Evolutionary conservation across 2,797 vertebrate genomes (phyloP), one percentile per base, ranked within the genome.

Genomic region (Tokudaia muenninki): DNA sequence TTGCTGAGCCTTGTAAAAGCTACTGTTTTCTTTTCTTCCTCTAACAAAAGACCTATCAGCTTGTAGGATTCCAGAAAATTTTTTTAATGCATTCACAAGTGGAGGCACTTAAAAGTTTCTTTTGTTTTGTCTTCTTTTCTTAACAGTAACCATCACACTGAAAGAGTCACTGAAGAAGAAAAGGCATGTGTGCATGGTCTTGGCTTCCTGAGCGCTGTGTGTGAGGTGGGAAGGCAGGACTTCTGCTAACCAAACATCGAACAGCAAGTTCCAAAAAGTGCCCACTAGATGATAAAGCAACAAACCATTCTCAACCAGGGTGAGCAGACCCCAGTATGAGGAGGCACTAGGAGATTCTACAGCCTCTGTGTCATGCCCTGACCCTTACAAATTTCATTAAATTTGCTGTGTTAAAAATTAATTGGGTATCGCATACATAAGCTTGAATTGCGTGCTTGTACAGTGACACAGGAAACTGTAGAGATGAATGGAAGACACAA

Each of bases 21-120:
- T 97, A 95, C 95, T 96, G 95, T 94, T 97, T 97, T 94, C 96
- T 96, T 96, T 96, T 94, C 90, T 92, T 91, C 34, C 41, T 75
- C 3, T 90, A 97, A 97, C 89, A 97, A 97, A 97, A 95, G 75
- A 84, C 52, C 55, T 80, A 95, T 90, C 92, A 57, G 88, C 37
- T 74, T 87, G 61, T 24, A 92, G 44, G n/a, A 87, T 82, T 83
- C 94, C 94, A 94, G 80, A 90, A 50, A 78, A 91, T 78, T 80
- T 59, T 88, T 81, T 77, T 34, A 92, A 88, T 34, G 74, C 74
- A 50, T 37, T 96, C 92, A 72, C 44, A 87, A 95, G 57, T 11
- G 31, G 92, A 96, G 95, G 70, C 82, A 93, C 72, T 63, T 77
- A 57, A 91, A 94, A 22, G 21, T 93, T 84, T 87, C 26, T 79